Evolutionary conservation across 30 jellyfish, hydroid and myxozoan species (phyloP).

Genomic region (Chironex yamaguchii): DNA sequence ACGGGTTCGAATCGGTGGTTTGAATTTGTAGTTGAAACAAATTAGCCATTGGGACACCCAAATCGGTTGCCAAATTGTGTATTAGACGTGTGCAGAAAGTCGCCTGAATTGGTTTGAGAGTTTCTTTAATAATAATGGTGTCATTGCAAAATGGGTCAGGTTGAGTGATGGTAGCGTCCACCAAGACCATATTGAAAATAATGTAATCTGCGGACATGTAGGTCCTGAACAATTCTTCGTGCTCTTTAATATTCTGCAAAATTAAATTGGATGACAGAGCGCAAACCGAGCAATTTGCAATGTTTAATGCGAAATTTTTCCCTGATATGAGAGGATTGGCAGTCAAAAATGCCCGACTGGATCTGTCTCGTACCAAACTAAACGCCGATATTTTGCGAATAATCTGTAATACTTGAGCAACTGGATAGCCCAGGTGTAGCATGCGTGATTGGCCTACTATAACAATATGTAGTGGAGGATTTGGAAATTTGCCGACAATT

Average conservation of each 20-base stretch:
- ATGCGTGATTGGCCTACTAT: background rate
- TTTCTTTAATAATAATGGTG: background rate
- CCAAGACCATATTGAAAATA: background rate
- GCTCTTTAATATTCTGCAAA: background rate
- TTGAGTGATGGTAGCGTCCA: background rate
- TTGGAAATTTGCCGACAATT: conserved; percentile 30
- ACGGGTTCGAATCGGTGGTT: conserved; percentile 10
- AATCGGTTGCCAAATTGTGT: background rate
- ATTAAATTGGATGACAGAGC: background rate
- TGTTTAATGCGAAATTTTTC: background rate
- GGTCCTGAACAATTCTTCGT: background rate
- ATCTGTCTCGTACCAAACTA: background rate
- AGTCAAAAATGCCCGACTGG: background rate
- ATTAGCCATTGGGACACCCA: conserved; percentile 20
- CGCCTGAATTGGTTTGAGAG: conserved; percentile 9
- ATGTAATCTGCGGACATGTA: background rate
- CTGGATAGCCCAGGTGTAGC: conserved; percentile 3
- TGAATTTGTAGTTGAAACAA: conserved; percentile 19
- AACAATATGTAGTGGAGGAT: background rate
- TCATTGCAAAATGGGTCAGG: background rate
- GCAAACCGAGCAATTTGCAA: background rate
- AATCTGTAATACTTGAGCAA: conserved; percentile 34
- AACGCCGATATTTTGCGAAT: conserved; percentile 63
- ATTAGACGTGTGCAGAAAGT: conserved; percentile 31
- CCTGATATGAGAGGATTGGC: background rate